Percentiles rank a stretch among this genome's conserved stretches.
These are phyloP conservation scores for Tursiops truncatus DNA, from an alignment of 2,113 vertebrate species.

Conservation along the genomic window DNA sequence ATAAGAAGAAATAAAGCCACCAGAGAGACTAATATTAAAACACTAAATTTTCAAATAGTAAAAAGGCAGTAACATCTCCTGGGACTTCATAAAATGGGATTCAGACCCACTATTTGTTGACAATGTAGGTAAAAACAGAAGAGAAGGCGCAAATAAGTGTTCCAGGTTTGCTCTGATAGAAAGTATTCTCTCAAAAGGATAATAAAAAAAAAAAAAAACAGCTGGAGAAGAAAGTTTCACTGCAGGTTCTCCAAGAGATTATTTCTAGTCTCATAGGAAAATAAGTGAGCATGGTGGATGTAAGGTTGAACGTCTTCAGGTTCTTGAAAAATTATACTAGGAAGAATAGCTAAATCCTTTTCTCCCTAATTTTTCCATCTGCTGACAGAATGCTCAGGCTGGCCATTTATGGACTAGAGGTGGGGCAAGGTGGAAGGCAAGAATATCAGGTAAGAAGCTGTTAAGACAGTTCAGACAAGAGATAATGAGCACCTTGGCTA, in stretches of 20 bases:
- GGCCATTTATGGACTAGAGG: too few relatives aligned
- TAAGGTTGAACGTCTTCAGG: neutral
- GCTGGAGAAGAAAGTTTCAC: neutral
- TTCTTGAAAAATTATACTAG: neutral
- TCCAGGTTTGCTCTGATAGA: neutral
- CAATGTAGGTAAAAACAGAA: neutral
- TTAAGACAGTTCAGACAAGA: neutral
- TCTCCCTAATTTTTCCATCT: neutral
- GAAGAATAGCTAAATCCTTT: neutral
- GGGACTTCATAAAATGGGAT: slow-evolving; percentile 3
- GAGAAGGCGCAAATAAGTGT: neutral
- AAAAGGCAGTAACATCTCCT: neutral
- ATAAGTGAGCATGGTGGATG: neutral
- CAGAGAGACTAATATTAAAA: neutral
- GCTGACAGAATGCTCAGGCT: too few relatives aligned
- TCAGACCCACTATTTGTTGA: neutral
- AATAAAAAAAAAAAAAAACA: neutral
- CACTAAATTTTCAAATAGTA: neutral
- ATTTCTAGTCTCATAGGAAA: neutral
- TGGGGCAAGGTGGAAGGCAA: neutral
- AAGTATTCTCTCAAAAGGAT: neutral
- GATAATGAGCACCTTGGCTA: neutral
- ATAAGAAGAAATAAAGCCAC: neutral
- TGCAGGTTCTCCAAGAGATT: neutral
- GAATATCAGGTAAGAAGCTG: neutral